A percentile compares a stretch with the other conserved stretches of the same genome.
Conservation (phyloP, 1,140 invertebrate species). For the Nephotettix cincticeps region DNA sequence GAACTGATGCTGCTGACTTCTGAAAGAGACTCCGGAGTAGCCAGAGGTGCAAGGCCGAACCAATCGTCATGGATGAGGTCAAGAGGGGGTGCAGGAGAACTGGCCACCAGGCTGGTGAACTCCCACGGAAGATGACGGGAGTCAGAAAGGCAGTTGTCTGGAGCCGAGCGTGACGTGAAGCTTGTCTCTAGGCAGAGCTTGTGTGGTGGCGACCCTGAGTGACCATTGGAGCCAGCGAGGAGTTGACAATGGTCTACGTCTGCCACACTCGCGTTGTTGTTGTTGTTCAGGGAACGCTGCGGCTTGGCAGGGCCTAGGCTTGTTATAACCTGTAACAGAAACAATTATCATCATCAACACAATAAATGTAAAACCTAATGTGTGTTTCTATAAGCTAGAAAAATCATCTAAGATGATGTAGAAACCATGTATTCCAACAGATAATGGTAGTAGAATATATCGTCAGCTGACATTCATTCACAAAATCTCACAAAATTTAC, state of each 20-base stretch:
- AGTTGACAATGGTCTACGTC: slow-evolving; percentile 44
- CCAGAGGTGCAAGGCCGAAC: slow-evolving; percentile 71
- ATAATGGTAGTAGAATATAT: no score
- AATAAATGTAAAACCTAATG: no score
- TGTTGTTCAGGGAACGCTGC: slow-evolving; percentile 52
- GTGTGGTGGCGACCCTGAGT: slow-evolving; percentile 54
- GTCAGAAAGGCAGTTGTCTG: slow-evolving; percentile 30
- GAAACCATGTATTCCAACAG: no score
- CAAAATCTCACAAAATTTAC: no score
- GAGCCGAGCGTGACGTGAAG: slow-evolving; percentile 54
- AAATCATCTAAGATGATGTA: no score
- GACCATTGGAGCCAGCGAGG: slow-evolving; percentile 44
- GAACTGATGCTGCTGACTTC: slow-evolving; percentile 71
- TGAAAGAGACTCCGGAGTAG: slow-evolving; percentile 81
- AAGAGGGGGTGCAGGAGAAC: slow-evolving; percentile 36
- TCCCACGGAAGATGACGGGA: slow-evolving; percentile 42
- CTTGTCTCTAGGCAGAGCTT: slow-evolving; percentile 71
- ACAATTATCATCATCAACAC: no score
- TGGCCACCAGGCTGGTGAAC: slow-evolving; percentile 39
- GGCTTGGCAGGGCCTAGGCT: slow-evolving; percentile 70
- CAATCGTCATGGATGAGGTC: slow-evolving; percentile 62
- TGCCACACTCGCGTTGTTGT: slow-evolving; percentile 37
- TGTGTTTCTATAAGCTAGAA: no score
- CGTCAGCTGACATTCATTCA: no score
- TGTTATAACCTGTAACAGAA: slow-evolving; percentile 66